Evolutionary conservation across 2,888 invertebrate genomes (phyloP).

Genomic region (Hypolimnas misippus): DNA sequence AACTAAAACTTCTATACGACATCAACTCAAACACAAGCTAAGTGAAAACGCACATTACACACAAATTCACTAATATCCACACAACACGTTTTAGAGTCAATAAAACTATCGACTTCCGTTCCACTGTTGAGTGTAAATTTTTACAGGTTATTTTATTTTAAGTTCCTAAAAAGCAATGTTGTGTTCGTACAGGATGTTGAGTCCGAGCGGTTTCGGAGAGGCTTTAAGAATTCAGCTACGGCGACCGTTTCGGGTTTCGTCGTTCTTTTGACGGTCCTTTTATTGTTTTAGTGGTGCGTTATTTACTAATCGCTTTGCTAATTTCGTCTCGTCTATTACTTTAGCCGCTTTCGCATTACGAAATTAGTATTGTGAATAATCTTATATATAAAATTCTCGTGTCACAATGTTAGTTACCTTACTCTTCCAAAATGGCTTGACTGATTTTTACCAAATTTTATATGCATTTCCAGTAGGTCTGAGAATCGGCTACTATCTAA

Average conservation of each 20-base stretch:
- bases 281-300: not conserved
- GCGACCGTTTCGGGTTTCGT: constrained; percentile 36
- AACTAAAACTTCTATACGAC: too few relatives aligned
- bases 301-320: constrained; percentile 1
- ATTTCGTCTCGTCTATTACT: not conserved
- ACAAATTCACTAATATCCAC: too few relatives aligned
- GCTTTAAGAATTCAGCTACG: constrained; percentile 25
- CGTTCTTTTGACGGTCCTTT: not conserved
- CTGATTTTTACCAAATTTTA: too few relatives aligned
- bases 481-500: too few relatives aligned
- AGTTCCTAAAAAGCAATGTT: constrained; percentile 69
- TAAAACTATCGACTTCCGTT: constrained; percentile 66
- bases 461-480: too few relatives aligned
- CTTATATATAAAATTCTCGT: too few relatives aligned
- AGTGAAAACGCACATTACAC: too few relatives aligned
- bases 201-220: constrained; percentile 29
- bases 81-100: constrained; percentile 58
- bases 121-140: constrained; percentile 68
- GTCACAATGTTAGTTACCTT: too few relatives aligned
- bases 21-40: too few relatives aligned
- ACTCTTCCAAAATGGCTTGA: too few relatives aligned
- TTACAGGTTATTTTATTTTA: constrained; percentile 63
- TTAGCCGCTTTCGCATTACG: too few relatives aligned
- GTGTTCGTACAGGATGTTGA: constrained; percentile 59
- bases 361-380: too few relatives aligned